These are phyloP conservation scores for Paragorgia papillata DNA, from an alignment of 92 coral and sea anemone genomes.

Conservation along the genomic window DNA sequence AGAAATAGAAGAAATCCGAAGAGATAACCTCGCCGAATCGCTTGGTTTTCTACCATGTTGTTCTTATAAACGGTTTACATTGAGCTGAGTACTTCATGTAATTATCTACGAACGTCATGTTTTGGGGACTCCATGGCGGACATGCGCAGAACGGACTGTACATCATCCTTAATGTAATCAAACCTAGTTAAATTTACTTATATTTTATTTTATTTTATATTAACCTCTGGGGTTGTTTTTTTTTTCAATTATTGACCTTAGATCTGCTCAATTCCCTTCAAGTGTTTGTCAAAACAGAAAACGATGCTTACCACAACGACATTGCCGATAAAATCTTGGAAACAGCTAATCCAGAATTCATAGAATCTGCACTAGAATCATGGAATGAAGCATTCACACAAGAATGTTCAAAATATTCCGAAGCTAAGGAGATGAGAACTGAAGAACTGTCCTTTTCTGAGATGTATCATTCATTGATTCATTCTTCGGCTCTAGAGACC, in stretches of 20 bases:
- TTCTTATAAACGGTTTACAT: too few relatives aligned
- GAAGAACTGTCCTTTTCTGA: conserved; percentile 88
- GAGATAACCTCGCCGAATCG: too few relatives aligned
- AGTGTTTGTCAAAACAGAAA: conserved; percentile 60
- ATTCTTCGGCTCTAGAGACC: conserved; percentile 94
- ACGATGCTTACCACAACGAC: conserved; percentile 60
- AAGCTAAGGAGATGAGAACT: conserved; percentile 72
- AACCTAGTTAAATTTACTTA: too few relatives aligned
- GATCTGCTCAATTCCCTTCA: conserved; percentile 70
- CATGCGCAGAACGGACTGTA: too few relatives aligned
- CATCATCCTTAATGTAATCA: too few relatives aligned
- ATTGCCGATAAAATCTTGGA: conserved; percentile 71
- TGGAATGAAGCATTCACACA: conserved; percentile 91
- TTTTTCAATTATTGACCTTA: conserved; percentile 4
- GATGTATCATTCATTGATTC: conserved; percentile 90
- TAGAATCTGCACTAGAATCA: conserved; percentile 56
- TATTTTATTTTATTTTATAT: not conserved
- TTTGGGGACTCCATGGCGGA: too few relatives aligned
- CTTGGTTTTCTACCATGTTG: too few relatives aligned
- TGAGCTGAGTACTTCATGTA: too few relatives aligned
- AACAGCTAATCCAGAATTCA: conserved; percentile 62
- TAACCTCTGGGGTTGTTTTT: too few relatives aligned
- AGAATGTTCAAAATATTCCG: conserved; percentile 80
- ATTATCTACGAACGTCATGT: too few relatives aligned
- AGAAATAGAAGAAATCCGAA: too few relatives aligned